These are phyloP conservation scores for Drosophila nr. medialis DNA, from an alignment of 2,888 invertebrate species.

Conservation along the genomic window DNA sequence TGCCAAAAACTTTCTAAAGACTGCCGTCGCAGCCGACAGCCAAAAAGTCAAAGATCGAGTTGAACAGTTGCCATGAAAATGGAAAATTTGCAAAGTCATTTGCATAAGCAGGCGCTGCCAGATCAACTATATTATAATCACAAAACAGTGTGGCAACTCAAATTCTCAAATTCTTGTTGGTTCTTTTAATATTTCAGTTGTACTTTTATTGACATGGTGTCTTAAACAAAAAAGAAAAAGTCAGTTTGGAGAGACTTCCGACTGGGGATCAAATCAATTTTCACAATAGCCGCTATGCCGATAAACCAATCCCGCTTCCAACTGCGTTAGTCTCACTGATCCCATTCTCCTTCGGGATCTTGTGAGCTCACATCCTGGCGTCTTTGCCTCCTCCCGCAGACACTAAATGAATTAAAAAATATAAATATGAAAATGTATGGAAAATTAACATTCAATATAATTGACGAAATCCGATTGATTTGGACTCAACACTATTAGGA, in stretches of 20 bases:
- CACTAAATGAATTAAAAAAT: background rate
- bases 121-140: conserved; percentile 22
- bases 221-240: too few species aligned
- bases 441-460: background rate
- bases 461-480: background rate
- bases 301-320: too few species aligned
- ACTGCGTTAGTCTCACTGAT: too few species aligned
- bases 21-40: conserved; percentile 19
- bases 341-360: background rate
- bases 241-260: background rate
- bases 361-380: background rate
- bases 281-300: too few species aligned
- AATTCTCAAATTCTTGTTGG: background rate
- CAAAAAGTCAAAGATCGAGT: conserved; percentile 57
- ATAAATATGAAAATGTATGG: background rate
- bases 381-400: background rate
- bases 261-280: background rate
- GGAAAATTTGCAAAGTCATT: conserved; percentile 37
- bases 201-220: background rate
- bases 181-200: background rate
- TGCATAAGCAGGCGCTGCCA: conserved; percentile 39
- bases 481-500: background rate
- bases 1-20: conserved; percentile 72
- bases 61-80: conserved; percentile 36
- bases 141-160: conserved; percentile 9